Conservation (phyloP, 1,140 invertebrate species). For the Zeugodacus cucurbitae region DNA sequence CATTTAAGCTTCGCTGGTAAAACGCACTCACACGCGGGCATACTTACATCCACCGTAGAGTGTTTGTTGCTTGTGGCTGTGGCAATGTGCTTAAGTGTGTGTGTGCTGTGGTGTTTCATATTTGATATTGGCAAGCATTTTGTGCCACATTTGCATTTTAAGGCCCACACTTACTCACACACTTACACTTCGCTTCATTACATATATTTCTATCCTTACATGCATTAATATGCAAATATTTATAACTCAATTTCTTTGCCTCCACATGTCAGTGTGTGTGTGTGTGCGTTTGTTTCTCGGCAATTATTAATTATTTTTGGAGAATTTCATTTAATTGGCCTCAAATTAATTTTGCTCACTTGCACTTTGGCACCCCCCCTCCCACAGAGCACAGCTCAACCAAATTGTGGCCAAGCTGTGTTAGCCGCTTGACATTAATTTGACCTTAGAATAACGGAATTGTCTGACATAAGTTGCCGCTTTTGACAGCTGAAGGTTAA, state of each 20-base stretch:
- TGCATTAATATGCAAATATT: conserved; percentile 1
- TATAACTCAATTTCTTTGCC: not conserved
- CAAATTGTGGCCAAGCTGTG: not conserved
- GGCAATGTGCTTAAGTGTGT: not conserved
- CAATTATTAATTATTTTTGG: not conserved
- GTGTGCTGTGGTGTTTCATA: not conserved
- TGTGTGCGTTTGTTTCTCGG: not conserved
- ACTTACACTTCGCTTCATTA: not conserved
- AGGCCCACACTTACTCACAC: not conserved
- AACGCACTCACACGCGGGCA: not conserved
- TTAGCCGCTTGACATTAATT: not conserved
- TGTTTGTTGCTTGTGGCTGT: not conserved
- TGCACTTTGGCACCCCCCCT: not conserved
- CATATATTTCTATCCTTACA: not conserved
- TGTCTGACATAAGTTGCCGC: not conserved
- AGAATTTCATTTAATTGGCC: not conserved
- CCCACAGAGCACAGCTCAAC: not conserved
- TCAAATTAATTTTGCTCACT: not conserved
- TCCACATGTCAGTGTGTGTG: not conserved
- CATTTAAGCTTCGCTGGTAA: not conserved
- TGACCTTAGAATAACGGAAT: not conserved
- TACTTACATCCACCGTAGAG: not conserved
- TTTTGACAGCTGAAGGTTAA: no score
- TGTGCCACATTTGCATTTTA: conserved; percentile 30
- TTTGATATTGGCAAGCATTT: conserved; percentile 33